Evolutionary conservation across 2,888 invertebrate species (phyloP), one percentile per base, ranked within the genome.

Genomic region (Reticulitermes lucifugus): DNA sequence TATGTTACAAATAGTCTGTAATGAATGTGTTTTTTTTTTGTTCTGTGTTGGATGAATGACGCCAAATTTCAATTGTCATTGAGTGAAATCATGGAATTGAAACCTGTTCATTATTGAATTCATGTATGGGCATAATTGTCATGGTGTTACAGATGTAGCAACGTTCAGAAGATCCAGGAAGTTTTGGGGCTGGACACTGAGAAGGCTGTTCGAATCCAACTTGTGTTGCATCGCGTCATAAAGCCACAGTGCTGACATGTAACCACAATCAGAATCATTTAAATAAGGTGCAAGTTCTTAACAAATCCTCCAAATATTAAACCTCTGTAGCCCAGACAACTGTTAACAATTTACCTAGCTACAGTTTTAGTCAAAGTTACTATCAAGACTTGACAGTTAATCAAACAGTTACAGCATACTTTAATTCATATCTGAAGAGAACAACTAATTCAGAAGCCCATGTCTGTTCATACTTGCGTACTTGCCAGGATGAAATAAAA

Each of bases 191-290:
- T 83, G 4, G 41, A 46, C 29, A 6, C 18, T 25, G 83, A 83
- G n/a, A 83, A 75, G 35, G 71, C 83, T 35, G 35, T 22, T 46
- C 60, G n/a, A 29, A 83, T 83, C 35, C 71, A 83, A 12, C 29
- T 73, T 9, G 71, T 71, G 29, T 46, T 83, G 18, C 29, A 51
- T 71, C 60, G 25, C 21, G 29, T 18, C 18, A 14, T 75, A 21
- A 75, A 75, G 43, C 43, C 75, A 71, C 18, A 59, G n/a, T 60
- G 60, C 12, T 46, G 12, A 35, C 35, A 35, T 35, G 35, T 35
- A 35, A 35, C 35, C 35, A 35, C 4, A 35, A 35, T 35, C 46
- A 12, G 46, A 46, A 46, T 46, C 35, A 35, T 46, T 46, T 7
- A 12, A 46, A 46, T 1, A 46, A 46, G 46, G 46, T 46, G 46